Base-by-base conservation (phyloP, 2,113 vertebrate species). In the Aleadryas rufinucha region DNA sequence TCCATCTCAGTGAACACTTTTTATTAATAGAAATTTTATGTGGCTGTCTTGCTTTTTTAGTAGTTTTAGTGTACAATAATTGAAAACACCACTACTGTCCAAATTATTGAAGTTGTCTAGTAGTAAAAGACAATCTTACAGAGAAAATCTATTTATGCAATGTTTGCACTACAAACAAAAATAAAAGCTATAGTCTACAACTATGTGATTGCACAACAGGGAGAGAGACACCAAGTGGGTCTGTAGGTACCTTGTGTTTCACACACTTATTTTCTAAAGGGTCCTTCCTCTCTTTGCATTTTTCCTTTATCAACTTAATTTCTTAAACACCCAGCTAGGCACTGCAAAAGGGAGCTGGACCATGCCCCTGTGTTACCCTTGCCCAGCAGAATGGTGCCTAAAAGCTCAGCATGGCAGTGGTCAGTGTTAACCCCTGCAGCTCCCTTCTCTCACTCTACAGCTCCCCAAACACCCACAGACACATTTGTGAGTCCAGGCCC, bases 381-480 rank as follows among this genome's bases (percentile, higher is more conserved):
- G 16, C 12, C 12, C 13, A 56, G 33, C 24, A 66, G 26, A 16
- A 12, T 4, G 18, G 16, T 85, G 14, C n/a, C 54, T 16, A 9
- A 50, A 74, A 74, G 4, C 37, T 28, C 39, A 19, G 59, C 27
- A 14, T 1, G 3, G 10, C n/a, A 10, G 39, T 1, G 6, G 31
- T 16, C 87, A 35, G 19, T 11, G 16, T 47, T 31, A 35, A 41
- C 39, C 27, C 49, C 63, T 21, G 5, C 45, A 54, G 28, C 1
- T 44, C 56, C n/a, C 20, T 82, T 11, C n/a, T 68, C 19, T 45
- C 39, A 11, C 12, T 1, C 23, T 15, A 3, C 69, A 6, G 1
- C 27, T 47, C 19, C 60, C 41, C 5, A 0, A 2, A 26, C 28
- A 21, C 16, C 7, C n/a, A 4, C 35, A 3, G 9, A 1, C 24